Conservation (phyloP, 1,140 invertebrate species). For the Ectropis grisescens region DNA sequence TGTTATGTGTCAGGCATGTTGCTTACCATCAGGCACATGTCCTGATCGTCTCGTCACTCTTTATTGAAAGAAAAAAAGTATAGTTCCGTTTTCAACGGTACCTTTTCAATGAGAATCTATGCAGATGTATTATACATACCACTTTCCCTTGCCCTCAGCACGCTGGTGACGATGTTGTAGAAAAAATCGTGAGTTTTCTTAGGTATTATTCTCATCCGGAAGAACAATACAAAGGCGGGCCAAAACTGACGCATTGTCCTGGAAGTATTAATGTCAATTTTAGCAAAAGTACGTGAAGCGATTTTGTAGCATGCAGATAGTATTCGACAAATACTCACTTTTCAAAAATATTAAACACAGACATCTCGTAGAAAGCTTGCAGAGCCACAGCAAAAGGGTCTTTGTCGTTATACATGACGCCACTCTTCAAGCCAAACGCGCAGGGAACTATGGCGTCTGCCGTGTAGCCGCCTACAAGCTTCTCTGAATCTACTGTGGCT, state of each 20-base stretch:
- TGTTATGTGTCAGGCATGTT: too few relatives aligned
- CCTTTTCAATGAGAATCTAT: too few relatives aligned
- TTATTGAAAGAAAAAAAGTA: too few relatives aligned
- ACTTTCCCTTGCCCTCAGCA: constrained; percentile 36
- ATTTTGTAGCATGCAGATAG: too few relatives aligned
- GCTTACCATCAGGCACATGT: too few relatives aligned
- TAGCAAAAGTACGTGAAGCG: too few relatives aligned
- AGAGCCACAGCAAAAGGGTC: constrained; percentile 53
- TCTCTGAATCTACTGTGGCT: constrained; percentile 31
- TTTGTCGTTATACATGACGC: constrained; percentile 44
- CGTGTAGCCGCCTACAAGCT: constrained; percentile 47
- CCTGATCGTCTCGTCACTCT: too few relatives aligned
- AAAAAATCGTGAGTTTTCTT: constrained; percentile 58
- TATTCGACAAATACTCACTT: constrained; percentile 47
- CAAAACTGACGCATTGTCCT: constrained; percentile 55
- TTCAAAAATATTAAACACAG: constrained; percentile 49
- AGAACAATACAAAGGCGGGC: constrained; percentile 53
- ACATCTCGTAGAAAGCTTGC: constrained; percentile 51
- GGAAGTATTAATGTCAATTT: too few relatives aligned
- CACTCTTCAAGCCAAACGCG: constrained; percentile 53
- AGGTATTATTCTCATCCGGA: constrained; percentile 51
- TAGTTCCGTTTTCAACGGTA: too few relatives aligned
- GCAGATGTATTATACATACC: too few relatives aligned
- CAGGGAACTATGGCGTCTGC: constrained; percentile 58
- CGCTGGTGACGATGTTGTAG: constrained; percentile 46